Base-by-base conservation (phyloP, 2,888 invertebrate genomes). In the Tolmerus cingulatus region DNA sequence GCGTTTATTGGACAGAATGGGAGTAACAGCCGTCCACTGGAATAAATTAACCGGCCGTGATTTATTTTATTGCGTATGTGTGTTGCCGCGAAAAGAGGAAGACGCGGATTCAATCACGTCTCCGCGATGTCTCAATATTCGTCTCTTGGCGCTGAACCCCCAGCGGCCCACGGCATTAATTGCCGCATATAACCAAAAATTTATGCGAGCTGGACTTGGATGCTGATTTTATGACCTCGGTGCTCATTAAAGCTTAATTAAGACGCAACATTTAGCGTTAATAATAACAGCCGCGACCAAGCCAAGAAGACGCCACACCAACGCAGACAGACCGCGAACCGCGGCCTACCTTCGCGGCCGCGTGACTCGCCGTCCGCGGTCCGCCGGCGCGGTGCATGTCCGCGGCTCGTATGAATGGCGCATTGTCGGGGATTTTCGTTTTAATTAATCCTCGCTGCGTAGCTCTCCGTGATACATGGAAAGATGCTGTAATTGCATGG, bases 181-280 rank as follows among this genome's bases (percentile, higher is more conserved):
- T 81, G 55, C 81, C n/a, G 81, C 23, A 30, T 55, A 81, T 81
- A 81, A 81, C 81, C 81, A 34, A 81, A 81, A 84, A 84, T 84
- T 74, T 84, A 74, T 74, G 84, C 34, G 14, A 14, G 19, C 66
- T 81, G 51, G 30, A 27, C 30, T 55, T 81, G 81, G 34, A 46
- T 86, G 86, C 51, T 86, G 86, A 86, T 86, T 86, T 86, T 86
- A 86, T 86, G 86, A 66, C 9, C 40, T 74, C 30, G 43, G 46
- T 74, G 30, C 86, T 86, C 86, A 86, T 86, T 86, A 86, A 86
- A 46, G 46, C 76, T 86, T 86, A 86, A 86, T 86, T 86, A 86
- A 86, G 86, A 86, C 86, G 74, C 76, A 86, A 76, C 84, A 66
- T 46, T 81, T 81, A 81, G 74, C 84, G 84, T 74, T 84, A 66